Percentiles rank a stretch among this genome's conserved stretches.
These are phyloP conservation scores for Lutraria rhynchaena DNA, from an alignment of 1,140 invertebrate species.

Conservation along the genomic window DNA sequence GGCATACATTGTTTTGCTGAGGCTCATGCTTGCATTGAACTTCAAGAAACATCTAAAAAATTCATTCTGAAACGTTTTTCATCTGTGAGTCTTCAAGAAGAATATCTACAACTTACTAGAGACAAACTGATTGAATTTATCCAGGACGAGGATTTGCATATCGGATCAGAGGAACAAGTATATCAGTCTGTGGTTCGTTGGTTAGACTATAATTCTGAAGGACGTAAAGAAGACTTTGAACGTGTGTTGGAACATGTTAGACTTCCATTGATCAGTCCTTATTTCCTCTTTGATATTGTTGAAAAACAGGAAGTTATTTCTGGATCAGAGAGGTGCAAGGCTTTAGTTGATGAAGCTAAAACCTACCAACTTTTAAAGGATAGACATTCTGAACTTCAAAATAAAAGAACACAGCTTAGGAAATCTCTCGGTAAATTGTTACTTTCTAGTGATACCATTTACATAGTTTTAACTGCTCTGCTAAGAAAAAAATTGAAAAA, in stretches of 20 bases:
- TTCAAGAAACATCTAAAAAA: conserved; percentile 83
- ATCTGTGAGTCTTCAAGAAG: conserved; percentile 81
- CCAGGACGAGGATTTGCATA: conserved; percentile 82
- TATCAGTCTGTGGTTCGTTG: conserved; percentile 83
- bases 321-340: conserved; percentile 75
- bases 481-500: no score
- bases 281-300: conserved; percentile 84
- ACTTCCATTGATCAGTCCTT: conserved; percentile 84
- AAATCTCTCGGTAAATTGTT: conserved; percentile 75
- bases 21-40: conserved; percentile 83
- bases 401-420: conserved; percentile 80
- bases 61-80: conserved; percentile 78
- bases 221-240: conserved; percentile 63
- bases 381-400: conserved; percentile 80
- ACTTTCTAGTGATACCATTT: conserved; percentile 15
- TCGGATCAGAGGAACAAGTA: conserved; percentile 84
- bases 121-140: conserved; percentile 83
- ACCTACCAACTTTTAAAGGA: conserved; percentile 84
- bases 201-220: conserved; percentile 81
- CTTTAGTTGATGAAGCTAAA: conserved; percentile 84
- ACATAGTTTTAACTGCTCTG: no score
- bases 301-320: conserved; percentile 80
- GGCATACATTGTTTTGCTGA: conserved; percentile 86
- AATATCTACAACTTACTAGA: conserved; percentile 82
- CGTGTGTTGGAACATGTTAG: conserved; percentile 84